Evolutionary conservation across 2,113 vertebrate genomes (phyloP).

Genomic region (Hyaena hyaena): DNA sequence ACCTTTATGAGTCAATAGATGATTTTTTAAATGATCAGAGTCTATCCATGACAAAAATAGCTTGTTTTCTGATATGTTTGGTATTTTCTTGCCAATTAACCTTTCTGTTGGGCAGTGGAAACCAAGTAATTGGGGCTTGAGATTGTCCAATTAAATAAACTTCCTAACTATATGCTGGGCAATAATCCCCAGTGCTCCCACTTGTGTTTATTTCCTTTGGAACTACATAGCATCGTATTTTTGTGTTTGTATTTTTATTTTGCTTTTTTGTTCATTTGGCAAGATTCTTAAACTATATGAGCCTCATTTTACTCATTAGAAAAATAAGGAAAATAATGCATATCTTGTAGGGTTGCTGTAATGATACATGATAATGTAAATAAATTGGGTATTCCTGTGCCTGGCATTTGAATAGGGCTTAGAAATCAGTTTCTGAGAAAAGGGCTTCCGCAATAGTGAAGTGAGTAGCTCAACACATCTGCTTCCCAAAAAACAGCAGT

Average conservation of each 20-base stretch:
- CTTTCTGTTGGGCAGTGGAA: constrained; percentile 46
- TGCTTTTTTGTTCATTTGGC: neutral
- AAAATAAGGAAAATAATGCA: neutral
- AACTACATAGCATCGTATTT: neutral
- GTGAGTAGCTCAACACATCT: neutral
- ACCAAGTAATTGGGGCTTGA: constrained; percentile 14
- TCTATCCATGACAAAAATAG: neutral
- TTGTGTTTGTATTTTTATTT: constrained; percentile 29
- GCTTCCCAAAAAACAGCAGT: neutral
- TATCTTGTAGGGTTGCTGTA: neutral
- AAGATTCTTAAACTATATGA: neutral
- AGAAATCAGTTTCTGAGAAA: neutral
- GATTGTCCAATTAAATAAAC: constrained; percentile 43
- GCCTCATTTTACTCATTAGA: constrained; percentile 20
- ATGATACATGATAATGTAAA: neutral
- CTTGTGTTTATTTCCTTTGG: constrained; percentile 39
- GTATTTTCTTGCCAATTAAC: constrained; percentile 52
- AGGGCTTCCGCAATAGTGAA: neutral
- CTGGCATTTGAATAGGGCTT: neutral
- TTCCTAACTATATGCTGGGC: neutral
- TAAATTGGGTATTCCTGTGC: neutral
- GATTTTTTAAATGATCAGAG: neutral
- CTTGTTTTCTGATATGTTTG: constrained; percentile 35
- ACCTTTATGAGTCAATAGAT: neutral
- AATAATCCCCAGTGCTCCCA: neutral